Evolutionary conservation across 2,797 vertebrate species (phyloP).

Genomic region (Podargus strigoides): DNA sequence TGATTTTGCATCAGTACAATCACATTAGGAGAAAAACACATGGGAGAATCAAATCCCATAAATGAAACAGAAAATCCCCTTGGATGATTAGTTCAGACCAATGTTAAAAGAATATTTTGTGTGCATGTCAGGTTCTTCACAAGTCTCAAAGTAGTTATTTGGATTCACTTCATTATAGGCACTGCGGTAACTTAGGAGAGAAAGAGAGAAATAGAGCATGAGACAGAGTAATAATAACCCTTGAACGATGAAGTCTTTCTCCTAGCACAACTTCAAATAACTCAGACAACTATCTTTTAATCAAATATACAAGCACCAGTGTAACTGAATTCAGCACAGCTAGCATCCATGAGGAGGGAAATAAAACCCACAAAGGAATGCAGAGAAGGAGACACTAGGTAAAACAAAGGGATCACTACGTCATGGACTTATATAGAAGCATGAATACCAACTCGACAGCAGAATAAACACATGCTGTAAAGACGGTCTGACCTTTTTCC

Average conservation of each 20-base stretch:
- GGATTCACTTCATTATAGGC: slow-evolving; percentile 71
- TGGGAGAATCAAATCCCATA: slow-evolving; percentile 21
- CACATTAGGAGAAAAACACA: slow-evolving; percentile 36
- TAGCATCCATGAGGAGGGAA: not conserved
- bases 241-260: slow-evolving; percentile 58
- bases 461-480: not conserved
- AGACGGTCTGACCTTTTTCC: not conserved
- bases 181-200: slow-evolving; percentile 47
- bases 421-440: not conserved
- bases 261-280: slow-evolving; percentile 54
- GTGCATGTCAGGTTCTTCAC: slow-evolving; percentile 64
- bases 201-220: slow-evolving; percentile 54
- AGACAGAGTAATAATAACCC: slow-evolving; percentile 66
- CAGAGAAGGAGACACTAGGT: not conserved
- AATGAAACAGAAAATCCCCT: slow-evolving; percentile 58
- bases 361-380: not conserved
- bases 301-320: slow-evolving; percentile 42
- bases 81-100: slow-evolving; percentile 52
- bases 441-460: not conserved
- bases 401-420: not conserved
- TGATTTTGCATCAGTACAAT: slow-evolving; percentile 31
- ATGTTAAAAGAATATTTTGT: slow-evolving; percentile 65
- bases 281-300: slow-evolving; percentile 57
- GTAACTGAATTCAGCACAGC: not conserved
- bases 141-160: slow-evolving; percentile 67